Conservation (phyloP, 2,113 vertebrate genomes). For the Calyptommatus sinebrachiatus region DNA sequence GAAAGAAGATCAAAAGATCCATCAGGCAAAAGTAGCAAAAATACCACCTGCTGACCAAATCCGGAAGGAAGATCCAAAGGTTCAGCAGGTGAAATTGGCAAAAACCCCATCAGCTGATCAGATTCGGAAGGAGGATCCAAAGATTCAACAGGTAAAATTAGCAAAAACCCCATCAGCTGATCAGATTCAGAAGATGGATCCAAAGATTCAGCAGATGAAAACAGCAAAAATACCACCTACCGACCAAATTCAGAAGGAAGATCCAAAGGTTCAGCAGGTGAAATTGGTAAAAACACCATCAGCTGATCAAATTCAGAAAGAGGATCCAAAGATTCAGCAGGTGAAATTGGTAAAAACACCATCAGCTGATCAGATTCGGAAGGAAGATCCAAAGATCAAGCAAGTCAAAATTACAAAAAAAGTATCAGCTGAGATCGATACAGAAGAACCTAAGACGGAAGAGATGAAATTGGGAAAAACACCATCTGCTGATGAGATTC, state of each 20-base stretch:
- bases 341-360: slow-evolving; percentile 41
- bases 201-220: too few relatives aligned
- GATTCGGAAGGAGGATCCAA: slow-evolving; percentile 54
- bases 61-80: slow-evolving; percentile 48
- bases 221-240: too few relatives aligned
- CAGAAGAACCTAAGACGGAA: slow-evolving; percentile 46
- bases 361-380: slow-evolving; percentile 34
- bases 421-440: slow-evolving; percentile 40
- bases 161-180: slow-evolving; percentile 49
- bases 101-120: slow-evolving; percentile 36
- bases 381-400: slow-evolving; percentile 55
- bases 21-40: slow-evolving; percentile 38
- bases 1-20: background rate
- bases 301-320: slow-evolving; percentile 42
- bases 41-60: slow-evolving; percentile 9
- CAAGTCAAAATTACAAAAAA: slow-evolving; percentile 59
- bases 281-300: slow-evolving; percentile 45
- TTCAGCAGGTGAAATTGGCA: slow-evolving; percentile 25
- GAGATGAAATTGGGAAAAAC: slow-evolving; percentile 29
- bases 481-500: slow-evolving; percentile 6
- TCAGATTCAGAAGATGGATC: slow-evolving; percentile 1
- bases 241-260: background rate
- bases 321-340: slow-evolving; percentile 2
- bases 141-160: slow-evolving; percentile 53
- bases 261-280: background rate